These are phyloP conservation scores for Nysson spinosus DNA, from an alignment of 2,888 invertebrate genomes.

Conservation along the genomic window DNA sequence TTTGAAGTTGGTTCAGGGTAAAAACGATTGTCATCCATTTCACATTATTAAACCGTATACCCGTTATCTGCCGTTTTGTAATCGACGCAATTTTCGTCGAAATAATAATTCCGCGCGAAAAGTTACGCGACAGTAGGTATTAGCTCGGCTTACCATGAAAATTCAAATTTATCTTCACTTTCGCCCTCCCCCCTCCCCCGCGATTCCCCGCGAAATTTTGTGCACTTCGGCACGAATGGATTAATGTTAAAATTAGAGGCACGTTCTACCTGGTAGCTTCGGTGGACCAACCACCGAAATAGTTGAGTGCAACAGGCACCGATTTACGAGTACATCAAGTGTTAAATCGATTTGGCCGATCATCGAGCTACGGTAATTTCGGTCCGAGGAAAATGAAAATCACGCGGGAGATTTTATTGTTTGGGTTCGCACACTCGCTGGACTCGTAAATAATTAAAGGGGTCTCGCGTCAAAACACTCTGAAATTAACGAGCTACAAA, in stretches of 20 bases:
- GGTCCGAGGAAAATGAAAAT: too few relatives aligned
- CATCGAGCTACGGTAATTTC: too few relatives aligned
- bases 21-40: constrained; percentile 1
- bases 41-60: constrained; percentile 11
- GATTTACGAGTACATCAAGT: too few relatives aligned
- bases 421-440: too few relatives aligned
- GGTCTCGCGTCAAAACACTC: background rate
- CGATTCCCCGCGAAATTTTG: background rate
- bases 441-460: constrained; percentile 17
- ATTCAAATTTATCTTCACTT: background rate
- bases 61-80: background rate
- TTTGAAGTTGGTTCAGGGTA: background rate
- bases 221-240: too few relatives aligned
- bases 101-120: constrained; percentile 13
- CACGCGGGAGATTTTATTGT: too few relatives aligned
- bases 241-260: too few relatives aligned
- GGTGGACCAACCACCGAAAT: too few relatives aligned
- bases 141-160: background rate
- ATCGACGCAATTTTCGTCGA: constrained; percentile 13
- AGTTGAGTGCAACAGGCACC: too few relatives aligned
- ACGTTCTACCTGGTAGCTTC: too few relatives aligned
- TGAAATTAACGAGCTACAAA: background rate
- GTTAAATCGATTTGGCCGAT: too few relatives aligned
- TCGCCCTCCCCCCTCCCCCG: background rate
- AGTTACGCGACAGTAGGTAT: background rate